These are phyloP conservation scores for Drosophila pseudotakahashii DNA, from an alignment of 2,888 invertebrate species.

Conservation along the genomic window DNA sequence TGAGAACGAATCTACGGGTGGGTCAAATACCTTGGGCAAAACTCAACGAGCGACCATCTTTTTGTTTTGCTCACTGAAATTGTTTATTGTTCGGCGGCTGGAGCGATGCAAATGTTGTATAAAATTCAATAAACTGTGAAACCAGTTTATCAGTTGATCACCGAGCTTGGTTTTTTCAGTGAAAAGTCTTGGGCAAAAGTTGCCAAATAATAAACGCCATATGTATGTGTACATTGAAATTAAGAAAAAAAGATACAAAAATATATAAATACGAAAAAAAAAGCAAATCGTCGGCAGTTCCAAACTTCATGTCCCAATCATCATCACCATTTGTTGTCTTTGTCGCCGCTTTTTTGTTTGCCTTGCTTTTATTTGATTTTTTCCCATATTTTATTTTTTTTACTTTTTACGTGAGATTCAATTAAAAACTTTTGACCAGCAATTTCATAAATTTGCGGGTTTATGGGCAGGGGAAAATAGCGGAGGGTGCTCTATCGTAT, in stretches of 20 bases:
- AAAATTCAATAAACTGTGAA: conserved; percentile 68
- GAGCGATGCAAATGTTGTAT: conserved; percentile 64
- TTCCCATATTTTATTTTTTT: conserved; percentile 7
- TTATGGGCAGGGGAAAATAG: not conserved
- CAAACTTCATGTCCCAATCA: conserved; percentile 50
- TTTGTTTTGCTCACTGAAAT: conserved; percentile 60
- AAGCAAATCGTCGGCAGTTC: conserved; percentile 15
- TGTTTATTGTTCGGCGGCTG: conserved; percentile 39
- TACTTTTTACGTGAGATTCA: conserved; percentile 60
- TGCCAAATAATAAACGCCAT: conserved; percentile 24
- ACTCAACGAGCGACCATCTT: conserved; percentile 47
- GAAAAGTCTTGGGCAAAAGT: conserved; percentile 56
- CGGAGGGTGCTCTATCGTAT: conserved; percentile 34
- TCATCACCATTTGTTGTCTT: conserved; percentile 40
- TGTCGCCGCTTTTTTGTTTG: conserved; percentile 50
- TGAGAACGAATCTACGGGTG: conserved; percentile 39
- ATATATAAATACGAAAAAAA: conserved; percentile 11
- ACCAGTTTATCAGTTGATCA: conserved; percentile 65
- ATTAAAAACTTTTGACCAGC: conserved; percentile 63
- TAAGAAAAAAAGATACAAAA: conserved; percentile 9
- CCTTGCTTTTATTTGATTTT: conserved; percentile 60
- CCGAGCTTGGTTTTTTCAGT: conserved; percentile 39
- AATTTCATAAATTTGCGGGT: conserved; percentile 57
- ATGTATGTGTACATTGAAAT: conserved; percentile 12
- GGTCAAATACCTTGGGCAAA: conserved; percentile 69